phyloP scores from a whole-genome alignment of 2,888 invertebrate genomes.

The Diarsia mendica region DNA sequence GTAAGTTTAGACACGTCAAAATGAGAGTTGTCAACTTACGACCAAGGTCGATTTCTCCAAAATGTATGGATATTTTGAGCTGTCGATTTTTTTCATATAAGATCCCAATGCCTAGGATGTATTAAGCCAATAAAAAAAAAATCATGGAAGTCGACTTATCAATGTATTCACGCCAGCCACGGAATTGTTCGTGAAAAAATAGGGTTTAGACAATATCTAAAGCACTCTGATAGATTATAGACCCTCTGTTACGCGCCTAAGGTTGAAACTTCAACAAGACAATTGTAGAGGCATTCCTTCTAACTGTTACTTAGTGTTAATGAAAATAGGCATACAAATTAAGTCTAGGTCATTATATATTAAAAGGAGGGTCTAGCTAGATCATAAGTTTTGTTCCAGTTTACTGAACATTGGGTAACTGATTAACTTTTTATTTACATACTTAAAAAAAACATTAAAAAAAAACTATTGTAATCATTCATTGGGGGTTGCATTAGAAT shows the following conservation, averaged over 20 bases:
- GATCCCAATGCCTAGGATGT: too few species aligned
- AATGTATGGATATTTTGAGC: too few species aligned
- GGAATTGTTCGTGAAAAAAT: background rate
- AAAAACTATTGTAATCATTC: background rate
- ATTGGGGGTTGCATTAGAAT: too few species aligned
- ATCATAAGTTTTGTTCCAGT: background rate
- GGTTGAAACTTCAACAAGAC: background rate
- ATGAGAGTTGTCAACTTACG: too few species aligned
- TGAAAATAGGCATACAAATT: background rate
- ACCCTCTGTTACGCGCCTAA: background rate
- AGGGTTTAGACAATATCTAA: background rate
- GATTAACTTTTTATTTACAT: background rate
- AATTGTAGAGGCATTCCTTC: background rate
- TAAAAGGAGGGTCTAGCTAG: too few species aligned
- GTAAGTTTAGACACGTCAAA: too few species aligned
- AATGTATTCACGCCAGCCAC: too few species aligned
- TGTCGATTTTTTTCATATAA: too few species aligned
- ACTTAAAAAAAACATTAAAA: background rate
- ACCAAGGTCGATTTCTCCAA: too few species aligned
- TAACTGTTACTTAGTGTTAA: background rate
- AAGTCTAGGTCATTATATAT: background rate
- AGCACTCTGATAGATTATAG: background rate
- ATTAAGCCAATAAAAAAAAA: too few species aligned
- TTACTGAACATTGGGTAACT: constrained; percentile 15
- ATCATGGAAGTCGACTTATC: too few species aligned